Percentiles rank a stretch among this genome's conserved stretches.
Conservation (phyloP, 2,888 invertebrate genomes). For the Subacronicta megacephala region DNA sequence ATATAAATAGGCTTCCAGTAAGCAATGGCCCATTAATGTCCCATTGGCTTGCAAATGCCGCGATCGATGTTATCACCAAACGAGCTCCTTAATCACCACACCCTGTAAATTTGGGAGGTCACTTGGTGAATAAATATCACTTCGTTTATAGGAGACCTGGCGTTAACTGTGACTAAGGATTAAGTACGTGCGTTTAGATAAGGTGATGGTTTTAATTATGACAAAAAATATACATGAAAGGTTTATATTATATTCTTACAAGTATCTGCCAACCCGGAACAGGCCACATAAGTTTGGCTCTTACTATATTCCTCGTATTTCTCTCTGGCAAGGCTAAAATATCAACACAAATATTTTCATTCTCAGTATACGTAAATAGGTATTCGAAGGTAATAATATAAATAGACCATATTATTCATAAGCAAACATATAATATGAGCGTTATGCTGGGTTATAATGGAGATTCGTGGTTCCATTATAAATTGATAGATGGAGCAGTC, state of each 20-base stretch:
- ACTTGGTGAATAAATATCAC: constrained; percentile 56
- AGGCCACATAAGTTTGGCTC: too few relatives aligned
- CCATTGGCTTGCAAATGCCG: constrained; percentile 54
- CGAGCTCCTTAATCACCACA: constrained; percentile 55
- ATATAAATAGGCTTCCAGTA: constrained; percentile 58
- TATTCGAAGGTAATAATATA: neutral
- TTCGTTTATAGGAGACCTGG: constrained; percentile 45
- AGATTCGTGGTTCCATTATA: constrained; percentile 8
- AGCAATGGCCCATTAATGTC: constrained; percentile 57
- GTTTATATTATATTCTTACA: too few relatives aligned
- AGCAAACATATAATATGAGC: neutral
- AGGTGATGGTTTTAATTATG: constrained; percentile 21
- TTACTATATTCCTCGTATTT: too few relatives aligned
- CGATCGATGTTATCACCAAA: constrained; percentile 59
- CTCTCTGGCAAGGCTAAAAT: too few relatives aligned
- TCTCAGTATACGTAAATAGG: neutral
- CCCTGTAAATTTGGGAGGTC: constrained; percentile 57
- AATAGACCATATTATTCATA: constrained; percentile 6
- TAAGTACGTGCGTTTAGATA: constrained; percentile 1
- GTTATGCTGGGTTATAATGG: neutral
- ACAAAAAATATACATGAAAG: too few relatives aligned
- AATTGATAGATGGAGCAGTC: constrained; percentile 17
- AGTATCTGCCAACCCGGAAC: neutral
- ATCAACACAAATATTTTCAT: too few relatives aligned
- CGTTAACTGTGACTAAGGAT: constrained; percentile 35